These are phyloP conservation scores for Nasonia vitripennis DNA, from an alignment of 1,140 invertebrate species.

Conservation along the genomic window DNA sequence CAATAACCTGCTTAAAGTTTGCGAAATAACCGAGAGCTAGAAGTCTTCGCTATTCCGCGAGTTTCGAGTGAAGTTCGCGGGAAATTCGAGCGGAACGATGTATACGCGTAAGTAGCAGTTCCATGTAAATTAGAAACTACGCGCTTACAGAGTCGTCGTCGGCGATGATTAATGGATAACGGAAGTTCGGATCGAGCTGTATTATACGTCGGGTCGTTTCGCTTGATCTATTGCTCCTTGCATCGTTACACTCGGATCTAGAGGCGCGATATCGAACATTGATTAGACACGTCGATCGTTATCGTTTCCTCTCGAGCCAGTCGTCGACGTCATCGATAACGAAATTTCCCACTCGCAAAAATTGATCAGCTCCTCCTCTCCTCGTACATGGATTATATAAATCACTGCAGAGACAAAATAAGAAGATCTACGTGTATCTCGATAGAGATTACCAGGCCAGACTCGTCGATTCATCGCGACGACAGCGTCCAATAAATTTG, in stretches of 20 bases:
- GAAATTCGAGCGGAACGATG: no score
- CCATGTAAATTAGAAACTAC: background rate
- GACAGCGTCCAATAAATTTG: slow-evolving; percentile 3
- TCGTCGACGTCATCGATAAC: no score
- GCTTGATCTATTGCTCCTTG: background rate
- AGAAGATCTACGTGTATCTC: background rate
- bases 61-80: no score
- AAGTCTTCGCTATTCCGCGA: no score
- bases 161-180: background rate
- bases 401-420: no score
- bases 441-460: background rate
- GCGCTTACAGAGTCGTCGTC: background rate
- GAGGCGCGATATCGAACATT: no score
- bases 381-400: no score
- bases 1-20: background rate
- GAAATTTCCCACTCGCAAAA: no score
- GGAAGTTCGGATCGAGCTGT: background rate
- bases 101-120: background rate
- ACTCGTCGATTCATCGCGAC: slow-evolving; percentile 12
- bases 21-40: background rate
- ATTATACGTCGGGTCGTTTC: background rate
- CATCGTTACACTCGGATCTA: background rate
- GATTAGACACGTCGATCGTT: no score
- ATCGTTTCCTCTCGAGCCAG: no score
- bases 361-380: no score